Evolutionary conservation across 92 coral and sea anemone species (phyloP).

Genomic region (Metridium senile): DNA sequence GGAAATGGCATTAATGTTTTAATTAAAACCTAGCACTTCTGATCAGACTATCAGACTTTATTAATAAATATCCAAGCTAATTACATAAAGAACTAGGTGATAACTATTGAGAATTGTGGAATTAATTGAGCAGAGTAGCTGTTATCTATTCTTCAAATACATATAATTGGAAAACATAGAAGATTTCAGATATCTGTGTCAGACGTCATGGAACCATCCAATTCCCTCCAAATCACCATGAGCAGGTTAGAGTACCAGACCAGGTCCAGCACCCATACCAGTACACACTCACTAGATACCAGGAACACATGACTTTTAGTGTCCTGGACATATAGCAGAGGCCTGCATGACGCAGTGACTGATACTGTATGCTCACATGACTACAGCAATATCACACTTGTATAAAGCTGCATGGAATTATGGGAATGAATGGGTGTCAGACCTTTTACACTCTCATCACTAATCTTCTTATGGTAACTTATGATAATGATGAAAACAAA

Average conservation of each 20-base stretch:
- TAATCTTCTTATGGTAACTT: constrained; percentile 1
- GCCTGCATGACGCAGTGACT: constrained; percentile 29
- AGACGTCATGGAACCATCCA: constrained; percentile 8
- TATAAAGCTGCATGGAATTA: constrained; percentile 29
- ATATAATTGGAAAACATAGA: no score
- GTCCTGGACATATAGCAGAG: constrained; percentile 29
- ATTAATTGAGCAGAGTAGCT: no score
- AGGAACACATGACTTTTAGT: constrained; percentile 25
- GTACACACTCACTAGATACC: constrained; percentile 38
- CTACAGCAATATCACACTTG: constrained; percentile 31
- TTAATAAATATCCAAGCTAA: no score
- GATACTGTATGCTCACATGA: constrained; percentile 31
- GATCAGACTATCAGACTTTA: no score
- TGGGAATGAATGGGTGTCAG: constrained; percentile 31
- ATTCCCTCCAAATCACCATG: constrained; percentile 6
- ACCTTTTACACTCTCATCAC: constrained; percentile 28
- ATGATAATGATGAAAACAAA: no score
- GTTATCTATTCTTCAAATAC: no score
- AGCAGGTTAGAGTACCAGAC: constrained; percentile 24
- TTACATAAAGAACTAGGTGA: no score
- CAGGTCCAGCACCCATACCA: constrained; percentile 21
- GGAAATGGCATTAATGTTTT: no score
- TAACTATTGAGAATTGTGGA: no score
- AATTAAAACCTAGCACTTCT: no score
- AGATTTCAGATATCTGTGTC: constrained; percentile 38